These are phyloP conservation scores for Barbus barbus DNA, from an alignment of 2,113 vertebrate genomes.

Conservation along the genomic window DNA sequence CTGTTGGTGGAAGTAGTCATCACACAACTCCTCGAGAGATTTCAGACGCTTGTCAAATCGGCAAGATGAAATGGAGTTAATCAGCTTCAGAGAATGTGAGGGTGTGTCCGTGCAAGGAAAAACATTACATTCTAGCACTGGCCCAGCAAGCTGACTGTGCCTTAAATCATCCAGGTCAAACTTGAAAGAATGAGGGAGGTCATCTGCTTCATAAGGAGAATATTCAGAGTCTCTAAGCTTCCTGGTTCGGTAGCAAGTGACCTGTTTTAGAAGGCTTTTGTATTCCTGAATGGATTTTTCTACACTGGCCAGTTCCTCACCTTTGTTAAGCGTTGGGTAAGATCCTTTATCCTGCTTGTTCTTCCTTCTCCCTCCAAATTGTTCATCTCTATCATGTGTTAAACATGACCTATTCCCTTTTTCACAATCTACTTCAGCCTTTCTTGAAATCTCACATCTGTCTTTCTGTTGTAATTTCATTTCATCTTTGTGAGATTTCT, in stretches of 20 bases:
- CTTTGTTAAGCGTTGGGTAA: conserved; percentile 79
- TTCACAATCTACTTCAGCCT: background rate
- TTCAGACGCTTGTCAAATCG: conserved; percentile 88
- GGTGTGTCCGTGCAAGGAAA: conserved; percentile 48
- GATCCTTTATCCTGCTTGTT: conserved; percentile 72
- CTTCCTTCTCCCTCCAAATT: conserved; percentile 68
- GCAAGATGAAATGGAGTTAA: conserved; percentile 79
- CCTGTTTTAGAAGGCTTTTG: conserved; percentile 88
- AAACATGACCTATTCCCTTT: background rate
- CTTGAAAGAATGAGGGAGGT: conserved; percentile 35
- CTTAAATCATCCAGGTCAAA: background rate
- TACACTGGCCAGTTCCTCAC: conserved; percentile 83
- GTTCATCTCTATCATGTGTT: conserved; percentile 50
- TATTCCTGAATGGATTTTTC: conserved; percentile 87
- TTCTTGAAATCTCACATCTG: background rate
- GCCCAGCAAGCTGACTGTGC: conserved; percentile 8
- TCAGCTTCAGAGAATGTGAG: conserved; percentile 79
- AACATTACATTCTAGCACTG: conserved; percentile 10
- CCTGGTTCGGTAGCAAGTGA: conserved; percentile 87
- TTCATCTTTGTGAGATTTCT: background rate
- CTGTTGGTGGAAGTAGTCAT: conserved; percentile 86
- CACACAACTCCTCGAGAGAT: conserved; percentile 88
- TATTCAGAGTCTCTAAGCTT: conserved; percentile 82
- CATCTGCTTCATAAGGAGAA: conserved; percentile 77
- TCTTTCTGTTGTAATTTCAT: conserved; percentile 26